phyloP scores from a whole-genome alignment of 2,797 vertebrate species.

The Melanotaenia pygmaea region DNA sequence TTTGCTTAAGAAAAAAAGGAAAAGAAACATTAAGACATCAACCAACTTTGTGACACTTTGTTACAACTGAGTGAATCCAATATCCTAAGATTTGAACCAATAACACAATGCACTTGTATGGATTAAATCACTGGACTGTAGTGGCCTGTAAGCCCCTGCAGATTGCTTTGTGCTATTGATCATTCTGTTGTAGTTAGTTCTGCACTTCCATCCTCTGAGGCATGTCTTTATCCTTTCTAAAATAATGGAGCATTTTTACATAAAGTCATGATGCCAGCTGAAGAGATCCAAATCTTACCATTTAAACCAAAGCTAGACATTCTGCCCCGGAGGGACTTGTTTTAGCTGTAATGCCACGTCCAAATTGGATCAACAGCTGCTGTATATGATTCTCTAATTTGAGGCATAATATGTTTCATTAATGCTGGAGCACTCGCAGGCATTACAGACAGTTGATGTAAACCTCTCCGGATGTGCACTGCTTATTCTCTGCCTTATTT shows the following conservation, averaged over 20 bases:
- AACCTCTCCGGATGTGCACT: constrained; percentile 79
- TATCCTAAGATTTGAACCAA: constrained; percentile 49
- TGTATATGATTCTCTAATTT: constrained; percentile 85
- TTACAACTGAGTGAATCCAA: constrained; percentile 57
- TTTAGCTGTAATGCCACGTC: constrained; percentile 70
- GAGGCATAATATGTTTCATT: constrained; percentile 82
- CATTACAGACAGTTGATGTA: constrained; percentile 77
- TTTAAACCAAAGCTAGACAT: constrained; percentile 56
- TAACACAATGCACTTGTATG: constrained; percentile 62
- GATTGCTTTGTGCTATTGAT: constrained; percentile 70
- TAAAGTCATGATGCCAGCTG: constrained; percentile 55
- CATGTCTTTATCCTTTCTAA: constrained; percentile 59
- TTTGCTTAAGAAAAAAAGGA: not conserved
- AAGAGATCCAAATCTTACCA: constrained; percentile 53
- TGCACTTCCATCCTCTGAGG: constrained; percentile 54
- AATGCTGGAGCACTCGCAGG: constrained; percentile 79
- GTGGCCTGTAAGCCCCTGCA: constrained; percentile 51
- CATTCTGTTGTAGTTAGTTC: constrained; percentile 50
- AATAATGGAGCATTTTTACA: constrained; percentile 50
- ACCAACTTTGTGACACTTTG: constrained; percentile 43
- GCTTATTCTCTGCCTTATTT: constrained; percentile 79
- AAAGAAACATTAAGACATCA: constrained; percentile 57
- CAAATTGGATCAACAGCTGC: constrained; percentile 84
- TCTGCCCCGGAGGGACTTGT: constrained; percentile 67
- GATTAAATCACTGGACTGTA: constrained; percentile 67